Percentiles rank a stretch among this genome's conserved stretches.
Conservation (phyloP, 2,797 vertebrate species). For the Lepus oiostolus region DNA sequence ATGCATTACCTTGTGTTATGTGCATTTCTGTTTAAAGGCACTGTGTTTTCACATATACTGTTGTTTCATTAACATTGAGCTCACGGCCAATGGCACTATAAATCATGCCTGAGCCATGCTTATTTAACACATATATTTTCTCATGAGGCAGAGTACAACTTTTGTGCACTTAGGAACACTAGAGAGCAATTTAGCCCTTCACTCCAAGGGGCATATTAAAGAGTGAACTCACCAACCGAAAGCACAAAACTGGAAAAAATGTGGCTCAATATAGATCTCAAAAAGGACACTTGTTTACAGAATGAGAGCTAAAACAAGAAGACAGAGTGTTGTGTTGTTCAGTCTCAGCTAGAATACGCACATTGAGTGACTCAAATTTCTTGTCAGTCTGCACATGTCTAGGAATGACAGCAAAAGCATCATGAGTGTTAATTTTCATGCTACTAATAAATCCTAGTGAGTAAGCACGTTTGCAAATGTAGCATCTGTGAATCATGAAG, state of each 20-base stretch:
- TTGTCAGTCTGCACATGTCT: background rate
- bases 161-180: slow-evolving; percentile 23
- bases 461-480: slow-evolving; percentile 16
- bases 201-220: background rate
- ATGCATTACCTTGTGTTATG: slow-evolving; percentile 23
- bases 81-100: background rate
- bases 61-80: slow-evolving; percentile 35
- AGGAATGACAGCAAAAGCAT: slow-evolving; percentile 13
- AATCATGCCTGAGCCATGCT: background rate
- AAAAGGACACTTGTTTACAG: background rate
- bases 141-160: background rate
- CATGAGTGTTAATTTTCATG: background rate
- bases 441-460: slow-evolving; percentile 25
- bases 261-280: background rate
- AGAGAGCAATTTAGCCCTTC: background rate
- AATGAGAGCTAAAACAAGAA: slow-evolving; percentile 41
- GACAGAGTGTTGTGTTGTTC: background rate
- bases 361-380: background rate
- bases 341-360: background rate
- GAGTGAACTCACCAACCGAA: slow-evolving; percentile 24
- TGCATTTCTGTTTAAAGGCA: background rate
- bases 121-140: background rate
- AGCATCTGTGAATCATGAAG: background rate
- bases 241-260: background rate
- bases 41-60: background rate